Base-by-base conservation (phyloP, 2,797 vertebrate genomes). In the Pogonophryne albipinna region DNA sequence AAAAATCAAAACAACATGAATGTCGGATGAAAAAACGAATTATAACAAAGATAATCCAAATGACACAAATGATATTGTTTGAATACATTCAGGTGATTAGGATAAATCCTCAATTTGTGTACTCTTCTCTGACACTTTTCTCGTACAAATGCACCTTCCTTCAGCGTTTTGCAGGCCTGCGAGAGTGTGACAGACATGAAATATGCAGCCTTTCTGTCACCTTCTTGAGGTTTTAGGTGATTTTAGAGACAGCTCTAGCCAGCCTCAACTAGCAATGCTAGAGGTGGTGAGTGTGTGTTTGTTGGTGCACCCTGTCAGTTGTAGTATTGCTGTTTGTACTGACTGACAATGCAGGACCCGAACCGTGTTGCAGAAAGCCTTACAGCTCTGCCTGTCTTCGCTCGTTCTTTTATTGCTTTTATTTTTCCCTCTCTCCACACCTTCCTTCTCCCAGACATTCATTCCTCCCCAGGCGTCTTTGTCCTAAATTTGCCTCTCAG, bases 401-500 rank as follows among this genome's bases (percentile, higher is more conserved):
- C 57, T 75, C 44, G 63, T 46, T 58, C 51, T 13, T 49, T 17
- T n/a, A 11, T n/a, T 8, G 49, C 19, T 61, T 3, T n/a, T 23
- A 46, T 34, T 14, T 53, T 57, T 20, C 41, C 53, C 56, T 64
- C 16, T 80, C n/a, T 10, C n/a, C 3, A 1, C 53, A 62, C 64
- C 60, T 59, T 71, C 71, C 1, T 61, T 74, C 62, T 71, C 62
- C 10, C 63, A 65, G 66, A 78, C 68, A 34, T 64, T 66, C 74
- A 42, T 66, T 81, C 81, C 77, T 82, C 82, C 82, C n/a, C 66
- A 82, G 85, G 79, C 59, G 3, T 81, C 79, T 86, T 82, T 84
- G 87, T 90, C 86, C 88, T 84, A 87, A 87, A 87, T 89, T 85
- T 82, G 72, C 82, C 59, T 83, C 83, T 75, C 77, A 64, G 65